phyloP scores from a whole-genome alignment of 2,797 vertebrate species.

The Tympanoctomys barrerae region DNA sequence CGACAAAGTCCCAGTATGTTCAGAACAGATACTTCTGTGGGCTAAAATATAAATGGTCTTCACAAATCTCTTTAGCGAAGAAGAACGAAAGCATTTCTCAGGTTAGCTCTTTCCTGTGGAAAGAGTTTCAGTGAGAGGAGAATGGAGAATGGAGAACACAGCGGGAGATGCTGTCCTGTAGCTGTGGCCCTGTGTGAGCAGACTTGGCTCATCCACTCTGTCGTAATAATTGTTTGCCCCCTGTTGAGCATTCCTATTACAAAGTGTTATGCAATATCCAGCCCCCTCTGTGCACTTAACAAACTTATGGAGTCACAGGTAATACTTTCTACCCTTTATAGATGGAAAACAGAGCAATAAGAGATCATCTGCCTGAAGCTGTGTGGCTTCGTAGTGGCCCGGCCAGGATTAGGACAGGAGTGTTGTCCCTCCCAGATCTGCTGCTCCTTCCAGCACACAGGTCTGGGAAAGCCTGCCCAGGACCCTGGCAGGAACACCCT shows the following conservation, averaged over 20 bases:
- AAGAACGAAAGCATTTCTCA: background rate
- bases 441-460: background rate
- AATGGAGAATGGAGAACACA: background rate
- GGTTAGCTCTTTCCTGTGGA: background rate
- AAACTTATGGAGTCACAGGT: background rate
- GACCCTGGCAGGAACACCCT: background rate
- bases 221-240: background rate
- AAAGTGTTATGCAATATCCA: background rate
- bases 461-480: background rate
- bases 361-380: background rate
- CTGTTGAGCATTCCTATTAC: background rate
- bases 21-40: background rate
- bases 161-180: too few species aligned
- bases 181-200: background rate
- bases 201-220: background rate
- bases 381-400: too few species aligned
- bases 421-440: background rate
- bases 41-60: background rate
- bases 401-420: background rate
- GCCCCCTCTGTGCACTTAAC: too few species aligned
- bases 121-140: background rate
- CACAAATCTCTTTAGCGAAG: background rate
- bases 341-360: background rate
- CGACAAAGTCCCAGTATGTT: background rate
- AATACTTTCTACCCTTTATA: background rate